Evolutionary conservation across 2,888 invertebrate genomes (phyloP), one percentile per base, ranked within the genome.

Genomic region (Hoplodrina blanda): DNA sequence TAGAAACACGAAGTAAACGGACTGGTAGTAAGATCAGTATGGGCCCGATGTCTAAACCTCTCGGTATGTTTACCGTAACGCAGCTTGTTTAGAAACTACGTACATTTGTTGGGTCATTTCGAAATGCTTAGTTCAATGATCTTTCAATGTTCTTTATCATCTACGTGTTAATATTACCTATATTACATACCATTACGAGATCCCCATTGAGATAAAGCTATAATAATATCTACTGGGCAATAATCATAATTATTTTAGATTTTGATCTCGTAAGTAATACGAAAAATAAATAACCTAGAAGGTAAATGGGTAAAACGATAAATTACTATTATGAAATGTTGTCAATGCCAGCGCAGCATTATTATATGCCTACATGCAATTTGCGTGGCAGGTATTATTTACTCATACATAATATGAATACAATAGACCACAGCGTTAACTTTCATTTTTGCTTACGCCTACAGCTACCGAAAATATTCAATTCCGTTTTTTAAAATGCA

Each of bases 1-100:
- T 91, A 92, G 92, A 92, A 93, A 92, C 89, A 92, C 89, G 85
- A 89, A 88, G 87, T 89, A 90, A 91, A 89, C 89, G 89, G 80
- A 82, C 85, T 80, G 80, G 88, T 88, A 85, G 87, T 87, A 88
- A 89, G 88, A 90, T 89, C 88, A 86, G 84, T 88, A 85, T 85
- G 84, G 87, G 88, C 89, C 83, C 88, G 93, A 93, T 92, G 93
- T 91, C 93, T 91, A 90, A 91, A 89, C 90, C 89, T 86, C 84
- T 82, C 70, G 82, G 74, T 69, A 64, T 82, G 84, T 82, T 84
- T 85, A 84, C 85, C 69, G 84, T 82, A 84, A 76, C 78, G 62
- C 64, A 80, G 85, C 80, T 79, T 73, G 85, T 84, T 84, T 84
- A 85, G 84, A 85, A 84, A 85, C 80, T 74, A 75, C 65, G 67